phyloP scores from a whole-genome alignment of 2,888 invertebrate species.

The Drosophila cyrtoloma region DNA sequence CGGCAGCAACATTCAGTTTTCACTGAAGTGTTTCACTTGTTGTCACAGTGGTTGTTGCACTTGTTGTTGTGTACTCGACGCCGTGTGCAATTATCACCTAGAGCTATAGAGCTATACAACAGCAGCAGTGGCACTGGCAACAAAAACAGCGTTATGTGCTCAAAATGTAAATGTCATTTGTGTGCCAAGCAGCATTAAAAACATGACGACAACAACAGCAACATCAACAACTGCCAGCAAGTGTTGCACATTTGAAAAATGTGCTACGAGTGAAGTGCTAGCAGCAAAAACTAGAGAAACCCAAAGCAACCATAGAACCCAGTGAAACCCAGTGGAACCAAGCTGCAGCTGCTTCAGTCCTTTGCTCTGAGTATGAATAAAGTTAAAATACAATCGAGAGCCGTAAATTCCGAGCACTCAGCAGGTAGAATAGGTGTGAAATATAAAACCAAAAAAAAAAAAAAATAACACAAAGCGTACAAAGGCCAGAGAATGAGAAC shows the following conservation, averaged over 20 bases:
- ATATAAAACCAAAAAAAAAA: not conserved
- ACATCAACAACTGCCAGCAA: slow-evolving; percentile 45
- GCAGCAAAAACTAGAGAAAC: slow-evolving; percentile 24
- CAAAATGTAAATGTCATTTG: slow-evolving; percentile 77
- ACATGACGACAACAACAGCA: slow-evolving; percentile 34
- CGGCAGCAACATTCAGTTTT: slow-evolving; percentile 50
- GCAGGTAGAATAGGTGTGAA: slow-evolving; percentile 61
- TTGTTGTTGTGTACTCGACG: slow-evolving; percentile 49
- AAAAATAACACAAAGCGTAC: slow-evolving; percentile 20
- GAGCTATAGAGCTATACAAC: slow-evolving; percentile 25
- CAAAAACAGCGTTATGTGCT: slow-evolving; percentile 66
- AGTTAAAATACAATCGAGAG: slow-evolving; percentile 71
- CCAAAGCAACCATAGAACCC: slow-evolving; percentile 6
- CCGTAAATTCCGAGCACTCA: slow-evolving; percentile 70
- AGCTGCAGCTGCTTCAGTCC: slow-evolving; percentile 19
- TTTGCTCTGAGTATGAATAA: slow-evolving; percentile 64
- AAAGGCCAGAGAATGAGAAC: slow-evolving; percentile 40
- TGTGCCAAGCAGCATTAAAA: slow-evolving; percentile 51
- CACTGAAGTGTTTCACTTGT: slow-evolving; percentile 47
- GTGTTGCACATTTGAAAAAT: slow-evolving; percentile 77
- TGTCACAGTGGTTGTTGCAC: slow-evolving; percentile 28
- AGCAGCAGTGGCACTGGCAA: slow-evolving; percentile 31
- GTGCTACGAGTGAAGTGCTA: slow-evolving; percentile 63
- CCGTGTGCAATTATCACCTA: slow-evolving; percentile 73
- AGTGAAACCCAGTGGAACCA: not conserved